Evolutionary conservation across 2,113 vertebrate genomes (phyloP).

Genomic region (Madoqua kirkii): DNA sequence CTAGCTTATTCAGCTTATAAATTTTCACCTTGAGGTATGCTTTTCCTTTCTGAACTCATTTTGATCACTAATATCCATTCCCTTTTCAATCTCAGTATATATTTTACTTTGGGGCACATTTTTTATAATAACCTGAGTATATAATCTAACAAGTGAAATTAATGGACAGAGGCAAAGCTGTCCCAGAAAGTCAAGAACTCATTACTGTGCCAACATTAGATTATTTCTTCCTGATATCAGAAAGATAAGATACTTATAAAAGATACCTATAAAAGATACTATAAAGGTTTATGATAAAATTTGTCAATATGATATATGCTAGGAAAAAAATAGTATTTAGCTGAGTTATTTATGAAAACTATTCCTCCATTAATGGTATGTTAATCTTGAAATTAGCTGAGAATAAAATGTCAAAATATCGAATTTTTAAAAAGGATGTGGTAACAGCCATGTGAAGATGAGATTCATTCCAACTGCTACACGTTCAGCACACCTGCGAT

Average conservation of each 20-base stretch:
- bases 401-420: slow-evolving; percentile 27
- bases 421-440: not conserved
- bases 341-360: slow-evolving; percentile 14
- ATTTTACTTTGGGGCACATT: not conserved
- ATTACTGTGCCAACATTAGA: not conserved
- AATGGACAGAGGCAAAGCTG: not conserved
- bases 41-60: not conserved
- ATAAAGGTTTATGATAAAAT: not conserved
- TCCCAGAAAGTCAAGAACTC: not conserved
- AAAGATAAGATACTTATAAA: too few species aligned
- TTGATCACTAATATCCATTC: not conserved
- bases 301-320: not conserved
- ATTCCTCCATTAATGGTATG: not conserved
- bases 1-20: not conserved
- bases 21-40: not conserved
- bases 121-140: slow-evolving; percentile 1
- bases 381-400: slow-evolving; percentile 13
- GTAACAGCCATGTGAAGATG: not conserved
- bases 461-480: not conserved
- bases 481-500: not conserved
- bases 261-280: not conserved
- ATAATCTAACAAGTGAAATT: not conserved
- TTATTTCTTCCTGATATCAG: not conserved
- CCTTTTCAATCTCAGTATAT: not conserved
- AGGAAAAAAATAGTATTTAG: not conserved